phyloP scores from a whole-genome alignment of 2,113 vertebrate genomes.

The Halcyon malimbica region DNA sequence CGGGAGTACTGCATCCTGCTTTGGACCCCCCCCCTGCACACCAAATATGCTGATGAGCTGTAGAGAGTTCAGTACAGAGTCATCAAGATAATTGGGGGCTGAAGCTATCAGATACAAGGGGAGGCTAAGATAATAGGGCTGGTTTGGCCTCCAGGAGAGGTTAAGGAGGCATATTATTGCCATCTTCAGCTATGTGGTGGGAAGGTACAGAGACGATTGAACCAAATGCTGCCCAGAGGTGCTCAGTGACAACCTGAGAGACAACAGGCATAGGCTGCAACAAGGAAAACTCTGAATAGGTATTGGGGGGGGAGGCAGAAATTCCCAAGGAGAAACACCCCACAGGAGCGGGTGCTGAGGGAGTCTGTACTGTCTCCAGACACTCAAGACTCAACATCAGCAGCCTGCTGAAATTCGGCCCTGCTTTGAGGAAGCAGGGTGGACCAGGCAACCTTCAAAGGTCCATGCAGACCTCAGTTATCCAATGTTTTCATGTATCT shows the following conservation, averaged over 20 bases:
- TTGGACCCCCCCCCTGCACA: rapidly evolving
- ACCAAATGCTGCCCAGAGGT: background rate
- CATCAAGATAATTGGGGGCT: rapidly evolving
- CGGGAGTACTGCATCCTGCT: background rate
- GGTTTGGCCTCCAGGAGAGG: background rate
- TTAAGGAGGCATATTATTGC: background rate
- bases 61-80: background rate
- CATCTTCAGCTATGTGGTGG: background rate
- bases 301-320: background rate
- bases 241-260: background rate
- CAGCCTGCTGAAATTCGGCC: background rate
- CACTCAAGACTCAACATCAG: background rate
- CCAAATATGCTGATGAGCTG: background rate
- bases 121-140: background rate
- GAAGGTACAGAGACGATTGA: background rate
- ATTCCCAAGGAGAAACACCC: background rate
- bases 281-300: background rate
- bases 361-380: background rate
- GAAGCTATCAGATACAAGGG: background rate
- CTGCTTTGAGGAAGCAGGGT: background rate
- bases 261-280: background rate
- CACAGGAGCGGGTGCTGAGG: rapidly evolving
- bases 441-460: background rate
- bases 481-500: background rate
- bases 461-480: background rate